Conservation (phyloP, 2,888 invertebrate species). For the Scelioninae gen. 1 region DNA sequence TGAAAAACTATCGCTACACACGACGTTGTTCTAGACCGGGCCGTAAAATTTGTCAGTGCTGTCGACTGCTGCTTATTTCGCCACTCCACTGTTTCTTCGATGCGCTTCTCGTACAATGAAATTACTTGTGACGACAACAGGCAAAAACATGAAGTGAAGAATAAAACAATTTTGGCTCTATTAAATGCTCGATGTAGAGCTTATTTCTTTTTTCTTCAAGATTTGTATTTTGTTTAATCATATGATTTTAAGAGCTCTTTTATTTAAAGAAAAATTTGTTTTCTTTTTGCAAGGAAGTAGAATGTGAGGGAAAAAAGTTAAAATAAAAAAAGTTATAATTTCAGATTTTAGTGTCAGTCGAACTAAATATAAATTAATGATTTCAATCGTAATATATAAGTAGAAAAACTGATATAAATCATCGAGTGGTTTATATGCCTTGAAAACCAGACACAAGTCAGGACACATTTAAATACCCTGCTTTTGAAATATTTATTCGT, state of each 20-base stretch:
- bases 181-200: constrained; percentile 44
- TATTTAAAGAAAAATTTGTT: no score
- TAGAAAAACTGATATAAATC: constrained; percentile 5
- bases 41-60: constrained; percentile 60
- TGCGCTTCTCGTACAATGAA: constrained; percentile 35
- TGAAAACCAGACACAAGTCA: neutral
- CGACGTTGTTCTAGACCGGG: constrained; percentile 15
- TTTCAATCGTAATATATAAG: constrained; percentile 7
- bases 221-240: constrained; percentile 17
- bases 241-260: no score
- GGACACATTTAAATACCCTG: constrained; percentile 30
- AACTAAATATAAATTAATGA: constrained; percentile 22
- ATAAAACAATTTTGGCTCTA: constrained; percentile 31
- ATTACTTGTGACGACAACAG: constrained; percentile 38
- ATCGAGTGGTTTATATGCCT: neutral
- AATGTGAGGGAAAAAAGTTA: no score
- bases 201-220: constrained; percentile 6
- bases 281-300: no score
- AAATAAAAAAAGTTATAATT: no score
- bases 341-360: no score
- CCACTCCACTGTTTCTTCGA: constrained; percentile 35
- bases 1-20: constrained; percentile 46
- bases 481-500: constrained; percentile 37
- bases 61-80: constrained; percentile 46
- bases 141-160: constrained; percentile 43